Evolutionary conservation across 2,113 vertebrate genomes (phyloP).

Genomic region (Podarcis cretensis): DNA sequence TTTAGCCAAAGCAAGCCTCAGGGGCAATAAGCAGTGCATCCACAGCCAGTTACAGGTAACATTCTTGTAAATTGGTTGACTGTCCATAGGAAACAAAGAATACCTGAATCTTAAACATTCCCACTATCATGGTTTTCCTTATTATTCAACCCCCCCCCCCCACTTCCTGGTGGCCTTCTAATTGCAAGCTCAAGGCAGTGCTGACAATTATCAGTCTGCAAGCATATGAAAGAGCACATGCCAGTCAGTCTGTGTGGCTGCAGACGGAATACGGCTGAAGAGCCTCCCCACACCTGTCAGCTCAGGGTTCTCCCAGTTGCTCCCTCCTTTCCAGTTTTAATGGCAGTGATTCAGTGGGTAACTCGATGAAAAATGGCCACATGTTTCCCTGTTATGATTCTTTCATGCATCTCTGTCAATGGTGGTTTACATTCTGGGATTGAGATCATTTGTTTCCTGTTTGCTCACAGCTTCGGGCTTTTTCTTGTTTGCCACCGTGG

Average conservation of each 20-base stretch:
- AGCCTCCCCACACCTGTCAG: conserved; percentile 46
- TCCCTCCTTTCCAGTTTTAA: conserved; percentile 5
- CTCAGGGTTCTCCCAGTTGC: conserved; percentile 38
- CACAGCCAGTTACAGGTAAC: conserved; percentile 28
- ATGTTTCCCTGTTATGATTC: conserved; percentile 68
- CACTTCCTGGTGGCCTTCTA: conserved; percentile 73
- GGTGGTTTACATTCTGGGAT: conserved; percentile 77
- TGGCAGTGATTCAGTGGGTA: conserved; percentile 56
- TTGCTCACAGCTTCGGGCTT: conserved; percentile 89
- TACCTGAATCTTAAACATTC: conserved; percentile 56
- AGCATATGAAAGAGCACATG: conserved; percentile 77
- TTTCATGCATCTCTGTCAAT: conserved; percentile 77
- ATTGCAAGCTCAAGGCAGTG: conserved; percentile 87
- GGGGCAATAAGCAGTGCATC: conserved; percentile 7
- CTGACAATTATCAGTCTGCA: conserved; percentile 87
- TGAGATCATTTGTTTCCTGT: conserved; percentile 91
- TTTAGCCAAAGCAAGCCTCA: background rate
- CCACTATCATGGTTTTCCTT: conserved; percentile 66
- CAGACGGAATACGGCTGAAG: conserved; percentile 38
- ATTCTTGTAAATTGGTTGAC: conserved; percentile 51
- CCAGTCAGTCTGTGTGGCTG: conserved; percentile 48
- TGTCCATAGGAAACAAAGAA: conserved; percentile 27
- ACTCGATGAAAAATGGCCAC: conserved; percentile 72
- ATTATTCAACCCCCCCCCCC: conserved; percentile 22
- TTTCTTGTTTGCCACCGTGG: conserved; percentile 79